Percentiles rank a stretch among this genome's conserved stretches.
Conservation (phyloP, 2,888 invertebrate genomes). For the Lysandra coridon region DNA sequence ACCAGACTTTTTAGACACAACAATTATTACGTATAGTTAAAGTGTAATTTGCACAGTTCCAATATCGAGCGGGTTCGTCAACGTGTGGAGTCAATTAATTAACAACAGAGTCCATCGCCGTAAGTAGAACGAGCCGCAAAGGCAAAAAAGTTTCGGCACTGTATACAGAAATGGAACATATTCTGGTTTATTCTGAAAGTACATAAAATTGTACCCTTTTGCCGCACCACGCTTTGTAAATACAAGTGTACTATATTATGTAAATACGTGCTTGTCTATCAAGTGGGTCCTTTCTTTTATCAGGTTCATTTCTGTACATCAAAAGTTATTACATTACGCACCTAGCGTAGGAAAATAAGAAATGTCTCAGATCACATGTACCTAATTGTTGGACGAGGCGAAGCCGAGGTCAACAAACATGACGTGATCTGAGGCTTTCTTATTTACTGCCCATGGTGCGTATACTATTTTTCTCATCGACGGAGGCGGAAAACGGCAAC, state of each 20-base stretch:
- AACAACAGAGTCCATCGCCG: slow-evolving; percentile 27
- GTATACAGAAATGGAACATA: background rate
- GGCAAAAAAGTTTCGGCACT: slow-evolving; percentile 3
- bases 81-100: slow-evolving; percentile 30
- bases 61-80: slow-evolving; percentile 28
- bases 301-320: background rate
- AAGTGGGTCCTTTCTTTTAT: slow-evolving; percentile 20
- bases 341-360: no score
- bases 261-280: background rate
- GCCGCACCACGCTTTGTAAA: slow-evolving; percentile 4
- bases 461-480: no score
- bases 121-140: slow-evolving; percentile 27
- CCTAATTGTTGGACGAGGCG: no score
- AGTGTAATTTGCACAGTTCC: slow-evolving; percentile 30
- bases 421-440: no score
- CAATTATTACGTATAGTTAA: background rate
- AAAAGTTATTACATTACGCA: background rate
- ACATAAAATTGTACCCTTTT: slow-evolving; percentile 23
- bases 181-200: slow-evolving; percentile 8
- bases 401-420: no score
- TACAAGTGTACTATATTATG: slow-evolving; percentile 10
- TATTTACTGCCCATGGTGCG: no score
- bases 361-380: no score
- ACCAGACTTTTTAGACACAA: background rate
- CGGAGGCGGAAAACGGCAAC: no score